Conservation (phyloP, 2,113 vertebrate genomes). For the Microcebus griseorufus region DNA sequence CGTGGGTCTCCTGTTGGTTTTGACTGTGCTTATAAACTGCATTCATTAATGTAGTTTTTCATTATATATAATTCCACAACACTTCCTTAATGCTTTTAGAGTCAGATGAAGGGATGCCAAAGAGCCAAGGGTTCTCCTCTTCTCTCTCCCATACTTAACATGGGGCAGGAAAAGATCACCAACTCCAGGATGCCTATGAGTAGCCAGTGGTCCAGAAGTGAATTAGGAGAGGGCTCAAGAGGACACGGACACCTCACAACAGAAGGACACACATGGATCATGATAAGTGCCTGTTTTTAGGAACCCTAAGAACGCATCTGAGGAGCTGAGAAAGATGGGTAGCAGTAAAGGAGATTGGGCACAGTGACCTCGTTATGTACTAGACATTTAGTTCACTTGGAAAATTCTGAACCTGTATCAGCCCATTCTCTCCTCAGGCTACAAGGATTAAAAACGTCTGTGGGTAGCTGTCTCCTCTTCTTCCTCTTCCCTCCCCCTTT, state of each 20-base stretch:
- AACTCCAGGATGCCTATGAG: neutral
- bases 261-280: neutral
- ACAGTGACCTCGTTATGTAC: neutral
- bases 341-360: neutral
- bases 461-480: conserved; percentile 66
- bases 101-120: neutral
- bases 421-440: conserved; percentile 46
- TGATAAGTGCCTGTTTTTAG: neutral
- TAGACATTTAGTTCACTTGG: neutral
- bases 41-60: neutral
- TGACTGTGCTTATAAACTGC: neutral
- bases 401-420: neutral
- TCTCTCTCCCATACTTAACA: neutral
- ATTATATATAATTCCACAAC: neutral
- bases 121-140: neutral
- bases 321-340: neutral
- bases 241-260: neutral
- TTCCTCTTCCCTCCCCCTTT: conserved; percentile 46
- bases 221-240: neutral
- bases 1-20: neutral
- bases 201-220: neutral
- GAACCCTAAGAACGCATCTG: neutral
- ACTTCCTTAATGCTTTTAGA: neutral
- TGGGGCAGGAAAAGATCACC: neutral
- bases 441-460: conserved; percentile 56